Evolutionary conservation across 2,888 invertebrate genomes (phyloP).

Genomic region (Apotomis turbidana): DNA sequence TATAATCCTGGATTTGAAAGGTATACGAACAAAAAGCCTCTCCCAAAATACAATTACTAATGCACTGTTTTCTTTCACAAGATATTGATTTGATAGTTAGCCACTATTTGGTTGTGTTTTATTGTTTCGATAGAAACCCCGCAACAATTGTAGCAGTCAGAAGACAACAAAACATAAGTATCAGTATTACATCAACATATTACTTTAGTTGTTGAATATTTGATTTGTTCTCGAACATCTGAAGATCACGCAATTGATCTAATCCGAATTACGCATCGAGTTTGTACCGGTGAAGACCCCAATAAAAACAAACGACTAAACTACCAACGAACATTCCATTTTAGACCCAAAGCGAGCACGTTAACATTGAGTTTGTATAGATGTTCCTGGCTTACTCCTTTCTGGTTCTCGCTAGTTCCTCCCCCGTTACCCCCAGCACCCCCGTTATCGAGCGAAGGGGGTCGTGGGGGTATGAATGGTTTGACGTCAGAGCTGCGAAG

Average conservation of each 20-base stretch:
- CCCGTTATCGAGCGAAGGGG: conserved; percentile 29
- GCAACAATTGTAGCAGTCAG: no score
- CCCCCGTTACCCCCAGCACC: neutral
- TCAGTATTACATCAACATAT: no score
- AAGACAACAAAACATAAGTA: no score
- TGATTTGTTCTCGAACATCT: neutral
- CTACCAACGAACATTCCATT: neutral
- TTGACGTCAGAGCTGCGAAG: conserved; percentile 34
- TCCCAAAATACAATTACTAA: no score
- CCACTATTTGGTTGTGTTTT: no score
- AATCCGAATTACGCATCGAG: neutral
- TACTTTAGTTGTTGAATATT: neutral
- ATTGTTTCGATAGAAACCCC: no score
- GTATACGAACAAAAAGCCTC: no score
- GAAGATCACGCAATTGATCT: neutral
- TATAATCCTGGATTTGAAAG: no score
- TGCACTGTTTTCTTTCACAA: no score
- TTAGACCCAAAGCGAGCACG: neutral
- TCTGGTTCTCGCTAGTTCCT: neutral
- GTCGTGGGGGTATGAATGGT: conserved; percentile 31
- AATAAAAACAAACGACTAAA: neutral
- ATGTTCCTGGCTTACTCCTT: neutral
- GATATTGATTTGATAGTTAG: no score
- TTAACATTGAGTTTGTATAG: neutral
- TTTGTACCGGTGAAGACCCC: neutral